phyloP scores from a whole-genome alignment of 1,140 invertebrate genomes.

The Neotoxoptera formosana region DNA sequence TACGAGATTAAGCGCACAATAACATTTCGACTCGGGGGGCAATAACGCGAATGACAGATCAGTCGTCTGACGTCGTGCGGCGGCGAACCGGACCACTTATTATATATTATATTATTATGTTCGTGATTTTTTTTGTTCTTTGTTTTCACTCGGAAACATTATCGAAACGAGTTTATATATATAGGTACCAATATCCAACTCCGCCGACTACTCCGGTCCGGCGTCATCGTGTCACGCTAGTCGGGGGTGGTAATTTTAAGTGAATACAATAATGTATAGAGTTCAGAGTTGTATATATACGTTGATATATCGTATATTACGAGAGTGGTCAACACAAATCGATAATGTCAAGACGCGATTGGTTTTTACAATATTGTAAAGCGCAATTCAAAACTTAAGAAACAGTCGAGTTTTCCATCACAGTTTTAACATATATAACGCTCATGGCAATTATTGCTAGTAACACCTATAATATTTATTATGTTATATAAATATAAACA shows the following conservation, averaged over 20 bases:
- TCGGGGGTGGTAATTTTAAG: slow-evolving; percentile 23
- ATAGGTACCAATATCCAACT: not conserved
- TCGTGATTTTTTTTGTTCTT: slow-evolving; percentile 49
- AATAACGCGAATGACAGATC: slow-evolving; percentile 55
- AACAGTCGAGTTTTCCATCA: not conserved
- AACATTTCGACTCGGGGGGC: slow-evolving; percentile 35
- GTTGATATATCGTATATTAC: not conserved
- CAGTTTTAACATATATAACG: not conserved
- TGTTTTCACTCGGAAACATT: slow-evolving; percentile 12
- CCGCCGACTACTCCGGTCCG: not conserved
- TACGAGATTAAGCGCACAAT: slow-evolving; percentile 42
- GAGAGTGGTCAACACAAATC: not conserved
- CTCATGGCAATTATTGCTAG: not conserved
- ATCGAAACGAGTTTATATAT: slow-evolving; percentile 21
- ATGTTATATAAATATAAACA: not conserved
- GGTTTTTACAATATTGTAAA: not conserved
- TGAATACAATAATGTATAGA: not conserved
- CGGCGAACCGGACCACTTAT: slow-evolving; percentile 22
- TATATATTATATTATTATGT: slow-evolving; percentile 8
- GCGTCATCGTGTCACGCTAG: not conserved
- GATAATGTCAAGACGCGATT: not conserved
- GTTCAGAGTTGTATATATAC: not conserved
- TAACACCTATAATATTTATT: not conserved
- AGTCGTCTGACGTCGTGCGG: slow-evolving; percentile 23
- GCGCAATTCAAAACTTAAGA: not conserved